Percentiles rank a stretch among this genome's conserved stretches.
Conservation (phyloP, 2,888 invertebrate species). For the Saturnia japonica region DNA sequence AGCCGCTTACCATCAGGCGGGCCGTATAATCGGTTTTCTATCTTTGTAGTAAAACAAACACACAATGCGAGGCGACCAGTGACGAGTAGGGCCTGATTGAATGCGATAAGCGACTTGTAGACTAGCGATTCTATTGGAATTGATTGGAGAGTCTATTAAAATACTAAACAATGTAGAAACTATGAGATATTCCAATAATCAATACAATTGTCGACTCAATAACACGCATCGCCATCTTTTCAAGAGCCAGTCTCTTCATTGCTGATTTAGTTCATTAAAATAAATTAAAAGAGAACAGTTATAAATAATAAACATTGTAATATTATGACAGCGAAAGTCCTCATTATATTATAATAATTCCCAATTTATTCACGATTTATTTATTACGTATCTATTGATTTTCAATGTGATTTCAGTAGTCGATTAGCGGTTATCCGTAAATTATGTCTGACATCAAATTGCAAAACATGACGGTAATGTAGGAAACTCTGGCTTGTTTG, state of each 20-base stretch:
- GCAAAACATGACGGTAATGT: constrained; percentile 15
- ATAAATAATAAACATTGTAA: background rate
- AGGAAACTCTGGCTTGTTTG: constrained; percentile 10
- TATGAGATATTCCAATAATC: too few relatives aligned
- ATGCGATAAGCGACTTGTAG: background rate
- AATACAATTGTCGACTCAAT: background rate
- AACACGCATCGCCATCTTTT: background rate
- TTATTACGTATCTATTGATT: constrained; percentile 4
- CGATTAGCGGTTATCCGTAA: constrained; percentile 18
- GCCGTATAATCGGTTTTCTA: too few relatives aligned
- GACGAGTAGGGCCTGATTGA: background rate
- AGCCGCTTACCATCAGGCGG: too few relatives aligned
- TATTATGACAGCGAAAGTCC: background rate
- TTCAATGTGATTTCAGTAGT: constrained; percentile 9
- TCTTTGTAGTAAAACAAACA: too few relatives aligned
- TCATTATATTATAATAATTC: constrained; percentile 12
- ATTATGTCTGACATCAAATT: constrained; percentile 15
- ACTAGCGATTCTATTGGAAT: background rate
- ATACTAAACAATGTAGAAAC: background rate
- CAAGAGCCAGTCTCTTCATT: background rate
- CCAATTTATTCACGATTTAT: too few relatives aligned
- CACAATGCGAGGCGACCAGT: background rate
- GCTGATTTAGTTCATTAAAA: background rate
- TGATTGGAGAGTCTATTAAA: background rate
- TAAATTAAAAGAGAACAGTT: background rate